Conservation (phyloP, 2,797 vertebrate genomes). For the Scleropages formosus region DNA sequence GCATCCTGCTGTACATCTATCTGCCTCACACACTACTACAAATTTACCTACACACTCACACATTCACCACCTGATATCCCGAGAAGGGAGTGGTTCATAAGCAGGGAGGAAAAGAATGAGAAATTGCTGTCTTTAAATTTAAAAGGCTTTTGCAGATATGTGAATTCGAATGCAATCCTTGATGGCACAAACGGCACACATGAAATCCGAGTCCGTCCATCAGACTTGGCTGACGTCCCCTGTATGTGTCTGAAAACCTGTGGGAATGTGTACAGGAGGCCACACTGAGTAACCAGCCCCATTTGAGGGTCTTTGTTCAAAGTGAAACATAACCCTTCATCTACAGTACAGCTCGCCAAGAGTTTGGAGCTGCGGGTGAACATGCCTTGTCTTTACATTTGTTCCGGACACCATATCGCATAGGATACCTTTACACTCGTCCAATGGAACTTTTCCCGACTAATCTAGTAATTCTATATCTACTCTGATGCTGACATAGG, state of each 20-base stretch:
- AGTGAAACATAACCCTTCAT: constrained; percentile 14
- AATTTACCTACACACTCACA: background rate
- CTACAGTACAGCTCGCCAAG: background rate
- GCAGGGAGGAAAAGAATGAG: background rate
- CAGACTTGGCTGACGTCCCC: background rate
- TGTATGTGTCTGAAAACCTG: background rate
- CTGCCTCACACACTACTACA: background rate
- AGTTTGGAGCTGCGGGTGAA: background rate
- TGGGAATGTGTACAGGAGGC: constrained; percentile 8
- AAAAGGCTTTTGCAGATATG: background rate
- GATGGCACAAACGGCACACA: background rate
- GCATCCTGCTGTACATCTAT: background rate
- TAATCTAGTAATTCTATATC: constrained; percentile 21
- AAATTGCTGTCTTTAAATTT: no score
- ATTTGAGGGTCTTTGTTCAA: constrained; percentile 17
- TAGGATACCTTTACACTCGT: constrained; percentile 11
- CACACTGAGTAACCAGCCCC: background rate
- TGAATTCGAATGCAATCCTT: background rate
- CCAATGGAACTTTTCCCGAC: constrained; percentile 16
- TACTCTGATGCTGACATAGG: background rate
- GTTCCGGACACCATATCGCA: background rate
- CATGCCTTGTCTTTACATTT: background rate
- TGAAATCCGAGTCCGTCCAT: background rate
- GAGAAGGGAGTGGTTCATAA: background rate
- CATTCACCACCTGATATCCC: background rate